These are phyloP conservation scores for Discoglossus pictus DNA, from an alignment of 2,797 vertebrate species.

Conservation along the genomic window DNA sequence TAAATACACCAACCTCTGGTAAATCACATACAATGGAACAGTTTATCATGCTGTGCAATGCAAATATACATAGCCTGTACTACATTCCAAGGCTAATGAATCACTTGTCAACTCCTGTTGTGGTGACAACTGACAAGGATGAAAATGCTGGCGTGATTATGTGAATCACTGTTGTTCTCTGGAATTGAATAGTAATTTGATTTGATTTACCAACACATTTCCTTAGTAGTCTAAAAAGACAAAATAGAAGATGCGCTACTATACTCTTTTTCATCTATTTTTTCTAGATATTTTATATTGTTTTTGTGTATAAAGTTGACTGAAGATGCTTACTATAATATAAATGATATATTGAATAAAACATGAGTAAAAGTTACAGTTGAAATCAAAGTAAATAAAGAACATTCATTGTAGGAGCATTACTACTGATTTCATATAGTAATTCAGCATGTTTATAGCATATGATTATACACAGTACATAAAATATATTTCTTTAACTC, in stretches of 20 bases:
- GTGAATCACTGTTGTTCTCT: slow-evolving; percentile 64
- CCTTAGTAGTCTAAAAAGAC: slow-evolving; percentile 20
- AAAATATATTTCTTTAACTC: too few relatives aligned
- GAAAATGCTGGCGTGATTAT: slow-evolving; percentile 63
- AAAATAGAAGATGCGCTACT: slow-evolving; percentile 21
- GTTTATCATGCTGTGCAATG: slow-evolving; percentile 47
- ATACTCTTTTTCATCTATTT: slow-evolving; percentile 8
- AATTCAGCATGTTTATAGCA: too few relatives aligned
- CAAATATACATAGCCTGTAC: slow-evolving; percentile 56
- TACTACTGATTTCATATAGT: too few relatives aligned
- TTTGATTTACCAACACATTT: slow-evolving; percentile 63
- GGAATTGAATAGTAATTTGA: slow-evolving; percentile 65
- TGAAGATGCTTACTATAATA: slow-evolving; percentile 31
- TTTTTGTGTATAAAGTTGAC: slow-evolving; percentile 6
- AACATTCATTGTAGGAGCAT: too few relatives aligned
- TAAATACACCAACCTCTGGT: slow-evolving; percentile 30
- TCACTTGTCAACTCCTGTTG: slow-evolving; percentile 66
- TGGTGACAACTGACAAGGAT: slow-evolving; percentile 62
- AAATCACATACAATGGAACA: slow-evolving; percentile 33
- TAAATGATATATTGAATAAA: slow-evolving; percentile 1
- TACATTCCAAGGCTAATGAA: slow-evolving; percentile 66
- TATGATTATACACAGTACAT: too few relatives aligned
- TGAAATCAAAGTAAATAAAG: too few relatives aligned
- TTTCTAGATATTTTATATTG: slow-evolving; percentile 21
- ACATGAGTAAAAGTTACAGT: too few relatives aligned